Evolutionary conservation across 2,888 invertebrate species (phyloP).

Genomic region (Mactromeris polynyma): DNA sequence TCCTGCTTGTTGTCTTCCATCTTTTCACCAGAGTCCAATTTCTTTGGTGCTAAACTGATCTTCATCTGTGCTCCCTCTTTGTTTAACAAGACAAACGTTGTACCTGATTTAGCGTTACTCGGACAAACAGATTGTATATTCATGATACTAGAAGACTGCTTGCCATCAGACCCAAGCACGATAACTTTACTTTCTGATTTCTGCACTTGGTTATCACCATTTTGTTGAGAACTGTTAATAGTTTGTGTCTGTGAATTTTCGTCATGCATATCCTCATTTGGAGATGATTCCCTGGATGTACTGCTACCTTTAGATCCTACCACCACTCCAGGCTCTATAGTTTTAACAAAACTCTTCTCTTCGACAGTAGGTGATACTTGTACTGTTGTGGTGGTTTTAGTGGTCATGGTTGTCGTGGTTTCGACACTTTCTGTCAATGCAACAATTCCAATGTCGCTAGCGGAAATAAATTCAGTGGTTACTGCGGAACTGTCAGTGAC

Average conservation of each 20-base stretch:
- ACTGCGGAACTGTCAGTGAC: conserved; percentile 27
- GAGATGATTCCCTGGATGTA: conserved; percentile 26
- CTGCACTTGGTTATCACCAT: conserved; percentile 23
- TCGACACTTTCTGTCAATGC: conserved; percentile 64
- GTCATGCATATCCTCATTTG: conserved; percentile 29
- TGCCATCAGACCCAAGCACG: conserved; percentile 61
- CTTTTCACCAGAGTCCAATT: conserved; percentile 65
- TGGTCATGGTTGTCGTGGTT: conserved; percentile 74
- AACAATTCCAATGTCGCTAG: conserved; percentile 57
- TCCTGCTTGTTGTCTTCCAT: conserved; percentile 47
- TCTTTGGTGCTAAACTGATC: conserved; percentile 70
- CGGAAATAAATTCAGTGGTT: conserved; percentile 56
- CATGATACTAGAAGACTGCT: conserved; percentile 78
- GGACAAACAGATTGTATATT: conserved; percentile 82
- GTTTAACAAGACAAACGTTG: conserved; percentile 82
- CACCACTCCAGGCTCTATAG: conserved; percentile 61
- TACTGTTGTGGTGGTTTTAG: conserved; percentile 68
- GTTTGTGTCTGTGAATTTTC: conserved; percentile 14
- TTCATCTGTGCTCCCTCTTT: conserved; percentile 83
- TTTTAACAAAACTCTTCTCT: conserved; percentile 45
- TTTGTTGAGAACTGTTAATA: conserved; percentile 31
- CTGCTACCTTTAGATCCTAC: conserved; percentile 34
- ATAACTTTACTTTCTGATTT: conserved; percentile 62
- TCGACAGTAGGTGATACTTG: conserved; percentile 50
- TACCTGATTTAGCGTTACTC: conserved; percentile 70